A percentile compares a stretch with the other conserved stretches of the same genome.
Evolutionary conservation across 2,797 vertebrate genomes (phyloP).

Genomic region (Anas georgica): DNA sequence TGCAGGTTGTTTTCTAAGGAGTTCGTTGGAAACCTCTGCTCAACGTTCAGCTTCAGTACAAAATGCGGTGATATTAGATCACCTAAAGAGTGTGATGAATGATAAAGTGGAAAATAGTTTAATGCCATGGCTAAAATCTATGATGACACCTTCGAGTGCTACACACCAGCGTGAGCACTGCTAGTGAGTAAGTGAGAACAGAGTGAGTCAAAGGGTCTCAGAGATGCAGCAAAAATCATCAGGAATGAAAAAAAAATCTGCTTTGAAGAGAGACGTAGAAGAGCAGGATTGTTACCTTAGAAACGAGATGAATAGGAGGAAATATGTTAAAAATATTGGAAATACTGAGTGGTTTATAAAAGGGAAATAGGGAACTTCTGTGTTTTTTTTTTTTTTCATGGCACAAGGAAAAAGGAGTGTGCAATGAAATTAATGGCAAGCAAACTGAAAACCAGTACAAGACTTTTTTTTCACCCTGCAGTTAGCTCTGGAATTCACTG

Average conservation of each 20-base stretch:
- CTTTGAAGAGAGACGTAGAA: not conserved
- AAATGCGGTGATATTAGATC: rapidly evolving
- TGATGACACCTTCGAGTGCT: not conserved
- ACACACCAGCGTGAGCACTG: not conserved
- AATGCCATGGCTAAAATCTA: rapidly evolving
- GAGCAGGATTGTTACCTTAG: constrained; percentile 22
- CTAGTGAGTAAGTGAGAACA: not conserved
- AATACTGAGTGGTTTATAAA: not conserved
- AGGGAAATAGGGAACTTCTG: not conserved
- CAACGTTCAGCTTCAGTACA: not conserved
- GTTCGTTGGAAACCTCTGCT: not conserved
- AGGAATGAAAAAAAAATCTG: not conserved
- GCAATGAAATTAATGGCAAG: not conserved
- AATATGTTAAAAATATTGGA: constrained; percentile 16
- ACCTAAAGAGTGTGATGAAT: not conserved
- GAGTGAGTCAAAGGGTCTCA: rapidly evolving
- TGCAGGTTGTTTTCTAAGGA: not conserved
- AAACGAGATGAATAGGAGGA: not conserved
- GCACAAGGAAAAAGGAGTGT: rapidly evolving
- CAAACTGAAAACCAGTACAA: rapidly evolving
- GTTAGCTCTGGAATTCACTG: not conserved
- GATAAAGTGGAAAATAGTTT: rapidly evolving
- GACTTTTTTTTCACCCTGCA: not conserved
- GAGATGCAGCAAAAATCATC: not conserved
- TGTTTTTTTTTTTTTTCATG: not conserved